phyloP scores from a whole-genome alignment of 2,113 vertebrate species.

The Pimephales promelas region DNA sequence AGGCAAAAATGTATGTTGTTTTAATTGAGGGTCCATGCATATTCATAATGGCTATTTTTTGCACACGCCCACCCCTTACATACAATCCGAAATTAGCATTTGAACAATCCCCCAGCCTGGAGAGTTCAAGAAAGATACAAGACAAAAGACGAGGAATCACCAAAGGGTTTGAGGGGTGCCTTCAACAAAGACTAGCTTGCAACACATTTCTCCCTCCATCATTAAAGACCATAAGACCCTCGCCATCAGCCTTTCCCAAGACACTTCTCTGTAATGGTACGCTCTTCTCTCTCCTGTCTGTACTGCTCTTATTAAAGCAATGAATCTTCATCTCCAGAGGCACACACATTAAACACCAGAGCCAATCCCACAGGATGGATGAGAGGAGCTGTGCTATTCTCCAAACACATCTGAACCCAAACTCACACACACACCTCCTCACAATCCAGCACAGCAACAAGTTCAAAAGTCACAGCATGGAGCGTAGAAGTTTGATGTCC shows the following conservation, averaged over 20 bases:
- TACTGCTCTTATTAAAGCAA: constrained; percentile 61
- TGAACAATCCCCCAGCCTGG: background rate
- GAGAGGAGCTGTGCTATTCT: constrained; percentile 44
- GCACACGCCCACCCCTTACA: background rate
- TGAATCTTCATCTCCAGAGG: constrained; percentile 60
- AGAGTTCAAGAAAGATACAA: constrained; percentile 40
- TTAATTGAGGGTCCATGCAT: constrained; percentile 28
- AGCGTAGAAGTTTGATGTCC: constrained; percentile 39
- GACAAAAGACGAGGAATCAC: constrained; percentile 15
- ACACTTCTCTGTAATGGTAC: constrained; percentile 29
- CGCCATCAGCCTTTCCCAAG: constrained; percentile 15
- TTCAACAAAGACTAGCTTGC: constrained; percentile 38
- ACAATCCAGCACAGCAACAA: constrained; percentile 37
- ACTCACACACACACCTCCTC: constrained; percentile 31
- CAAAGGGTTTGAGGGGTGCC: constrained; percentile 29
- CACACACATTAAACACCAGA: constrained; percentile 59
- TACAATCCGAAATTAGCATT: constrained; percentile 30
- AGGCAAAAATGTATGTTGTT: constrained; percentile 26
- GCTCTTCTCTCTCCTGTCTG: constrained; percentile 37
- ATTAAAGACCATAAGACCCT: constrained; percentile 50
- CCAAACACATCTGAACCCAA: constrained; percentile 51
- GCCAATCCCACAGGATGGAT: constrained; percentile 54
- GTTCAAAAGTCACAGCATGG: constrained; percentile 38
- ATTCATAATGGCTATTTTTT: constrained; percentile 44
- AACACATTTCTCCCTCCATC: constrained; percentile 44